Evolutionary conservation across 64 coral and sea anemone genomes (phyloP).

Genomic region (Montipora sp.): DNA sequence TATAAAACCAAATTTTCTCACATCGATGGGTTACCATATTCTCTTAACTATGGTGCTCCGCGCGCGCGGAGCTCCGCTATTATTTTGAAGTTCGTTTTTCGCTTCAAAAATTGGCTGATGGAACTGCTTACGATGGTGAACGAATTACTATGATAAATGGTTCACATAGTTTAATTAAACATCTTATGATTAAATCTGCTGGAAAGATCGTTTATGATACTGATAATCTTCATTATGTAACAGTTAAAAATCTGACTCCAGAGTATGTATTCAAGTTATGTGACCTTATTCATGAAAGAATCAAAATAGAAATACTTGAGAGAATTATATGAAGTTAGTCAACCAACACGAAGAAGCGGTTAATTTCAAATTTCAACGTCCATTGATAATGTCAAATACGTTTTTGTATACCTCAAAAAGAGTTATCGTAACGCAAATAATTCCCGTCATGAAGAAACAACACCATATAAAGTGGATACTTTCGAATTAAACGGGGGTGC

Average conservation of each 20-base stretch:
- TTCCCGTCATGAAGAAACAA: neutral
- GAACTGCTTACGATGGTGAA: neutral
- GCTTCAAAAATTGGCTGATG: neutral
- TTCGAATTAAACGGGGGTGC: neutral
- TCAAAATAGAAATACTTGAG: too few species aligned
- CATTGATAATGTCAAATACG: neutral
- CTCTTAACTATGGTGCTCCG: too few species aligned
- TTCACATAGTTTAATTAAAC: neutral
- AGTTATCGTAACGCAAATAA: neutral
- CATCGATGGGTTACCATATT: too few species aligned
- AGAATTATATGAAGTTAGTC: too few species aligned
- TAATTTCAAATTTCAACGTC: neutral
- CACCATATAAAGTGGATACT: neutral
- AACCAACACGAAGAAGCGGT: neutral
- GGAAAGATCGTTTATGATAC: neutral
- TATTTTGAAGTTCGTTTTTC: neutral
- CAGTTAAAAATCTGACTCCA: too few species aligned
- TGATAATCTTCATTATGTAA: neutral
- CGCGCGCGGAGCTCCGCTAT: too few species aligned
- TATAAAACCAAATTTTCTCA: too few species aligned
- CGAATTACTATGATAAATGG: neutral
- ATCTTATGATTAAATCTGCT: neutral
- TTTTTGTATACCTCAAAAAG: neutral
- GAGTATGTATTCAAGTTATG: too few species aligned
- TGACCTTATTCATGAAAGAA: too few species aligned